Percentiles rank a stretch among this genome's conserved stretches.
phyloP scores from a whole-genome alignment of 2,888 invertebrate species.

The Ochropleura leucogaster region DNA sequence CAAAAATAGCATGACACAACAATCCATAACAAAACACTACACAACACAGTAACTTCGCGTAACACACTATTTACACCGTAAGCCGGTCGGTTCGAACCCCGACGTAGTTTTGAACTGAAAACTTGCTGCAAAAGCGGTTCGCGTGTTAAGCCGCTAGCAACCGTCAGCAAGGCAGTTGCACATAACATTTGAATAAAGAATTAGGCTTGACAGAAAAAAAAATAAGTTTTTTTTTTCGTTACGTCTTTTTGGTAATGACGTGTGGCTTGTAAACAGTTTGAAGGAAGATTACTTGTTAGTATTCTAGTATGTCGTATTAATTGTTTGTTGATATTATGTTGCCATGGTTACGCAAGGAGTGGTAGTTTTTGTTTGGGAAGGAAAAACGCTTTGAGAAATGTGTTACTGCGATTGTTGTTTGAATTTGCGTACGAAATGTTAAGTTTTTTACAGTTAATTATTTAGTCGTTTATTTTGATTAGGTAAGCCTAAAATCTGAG shows the following conservation, averaged over 20 bases:
- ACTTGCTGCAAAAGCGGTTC: conserved; percentile 83
- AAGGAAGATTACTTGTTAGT: conserved; percentile 21
- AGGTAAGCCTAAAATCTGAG: neutral
- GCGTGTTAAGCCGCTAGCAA: conserved; percentile 83
- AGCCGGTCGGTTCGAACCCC: conserved; percentile 79
- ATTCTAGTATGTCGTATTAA: conserved; percentile 11
- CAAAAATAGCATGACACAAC: conserved; percentile 58
- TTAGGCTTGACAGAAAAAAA: neutral
- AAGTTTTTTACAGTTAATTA: neutral
- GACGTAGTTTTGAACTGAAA: conserved; percentile 86
- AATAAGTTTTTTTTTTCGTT: neutral
- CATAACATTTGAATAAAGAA: conserved; percentile 76
- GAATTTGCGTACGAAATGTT: neutral
- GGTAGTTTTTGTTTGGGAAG: conserved; percentile 27
- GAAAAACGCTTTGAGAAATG: conserved; percentile 8
- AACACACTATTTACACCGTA: conserved; percentile 61
- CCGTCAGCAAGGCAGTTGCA: conserved; percentile 80
- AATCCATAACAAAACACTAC: conserved; percentile 65
- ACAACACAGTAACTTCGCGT: conserved; percentile 66
- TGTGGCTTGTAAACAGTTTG: conserved; percentile 9
- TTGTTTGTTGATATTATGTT: conserved; percentile 59
- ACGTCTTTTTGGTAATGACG: neutral
- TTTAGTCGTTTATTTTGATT: neutral
- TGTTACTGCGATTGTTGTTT: conserved; percentile 6
- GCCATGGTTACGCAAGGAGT: conserved; percentile 50